These are phyloP conservation scores for Chaetophractus vellerosus DNA, from an alignment of 2,797 vertebrate genomes.

Conservation along the genomic window DNA sequence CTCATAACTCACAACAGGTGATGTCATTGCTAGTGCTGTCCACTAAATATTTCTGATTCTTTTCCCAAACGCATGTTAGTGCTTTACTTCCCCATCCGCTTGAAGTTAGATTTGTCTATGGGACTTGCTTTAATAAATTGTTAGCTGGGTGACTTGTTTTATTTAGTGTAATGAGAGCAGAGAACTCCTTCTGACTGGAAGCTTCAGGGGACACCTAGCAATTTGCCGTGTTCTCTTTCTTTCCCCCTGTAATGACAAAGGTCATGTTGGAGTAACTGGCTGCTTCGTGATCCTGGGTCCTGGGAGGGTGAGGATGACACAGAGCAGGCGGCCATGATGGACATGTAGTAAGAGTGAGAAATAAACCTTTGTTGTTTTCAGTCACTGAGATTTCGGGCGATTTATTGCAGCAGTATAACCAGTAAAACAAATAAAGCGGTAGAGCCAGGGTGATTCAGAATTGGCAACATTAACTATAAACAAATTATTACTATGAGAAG, in stretches of 20 bases:
- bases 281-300: neutral
- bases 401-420: neutral
- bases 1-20: neutral
- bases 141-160: neutral
- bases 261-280: neutral
- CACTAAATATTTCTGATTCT: neutral
- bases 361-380: neutral
- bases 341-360: neutral
- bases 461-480: neutral
- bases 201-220: neutral
- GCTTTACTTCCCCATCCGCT: neutral
- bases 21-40: neutral
- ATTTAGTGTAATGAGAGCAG: neutral
- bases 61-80: neutral
- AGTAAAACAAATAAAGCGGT: neutral
- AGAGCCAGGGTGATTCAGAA: neutral
- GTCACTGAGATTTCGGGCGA: neutral
- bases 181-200: neutral
- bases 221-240: neutral
- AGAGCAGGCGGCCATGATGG: neutral
- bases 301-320: neutral
- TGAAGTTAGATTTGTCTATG: neutral
- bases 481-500: neutral
- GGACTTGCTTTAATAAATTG: neutral
- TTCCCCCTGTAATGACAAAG: neutral